Evolutionary conservation across 2,113 vertebrate species (phyloP).

Genomic region (Pollachius pollachius): DNA sequence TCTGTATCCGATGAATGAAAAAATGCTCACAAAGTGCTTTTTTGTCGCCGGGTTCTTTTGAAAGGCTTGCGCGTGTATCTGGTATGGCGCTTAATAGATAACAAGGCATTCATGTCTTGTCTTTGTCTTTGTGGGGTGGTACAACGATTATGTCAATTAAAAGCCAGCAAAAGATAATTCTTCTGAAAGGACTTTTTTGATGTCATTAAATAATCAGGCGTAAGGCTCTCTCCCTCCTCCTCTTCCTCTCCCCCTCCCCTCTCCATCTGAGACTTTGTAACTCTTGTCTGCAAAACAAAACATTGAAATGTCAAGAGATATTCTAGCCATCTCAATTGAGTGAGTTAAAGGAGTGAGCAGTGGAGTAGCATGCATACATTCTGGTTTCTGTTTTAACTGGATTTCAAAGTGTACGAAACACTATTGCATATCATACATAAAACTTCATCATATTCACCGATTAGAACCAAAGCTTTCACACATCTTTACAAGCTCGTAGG

Average conservation of each 20-base stretch:
- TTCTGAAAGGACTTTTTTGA: constrained; percentile 36
- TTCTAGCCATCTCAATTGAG: neutral
- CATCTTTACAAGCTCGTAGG: too few species aligned
- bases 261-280: constrained; percentile 47
- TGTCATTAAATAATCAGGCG: constrained; percentile 35
- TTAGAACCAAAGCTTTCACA: too few species aligned
- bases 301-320: constrained; percentile 19
- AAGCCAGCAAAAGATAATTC: constrained; percentile 50
- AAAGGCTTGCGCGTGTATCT: too few species aligned
- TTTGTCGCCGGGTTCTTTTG: too few species aligned
- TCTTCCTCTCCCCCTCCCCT: neutral
- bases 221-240: neutral
- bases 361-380: too few species aligned
- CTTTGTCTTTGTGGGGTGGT: constrained; percentile 63
- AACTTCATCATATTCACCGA: too few species aligned
- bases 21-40: too few species aligned
- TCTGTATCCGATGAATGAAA: too few species aligned
- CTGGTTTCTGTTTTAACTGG: too few species aligned
- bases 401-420: neutral
- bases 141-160: constrained; percentile 58
- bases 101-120: constrained; percentile 51
- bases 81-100: constrained; percentile 37
- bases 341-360: too few species aligned
- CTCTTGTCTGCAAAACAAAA: neutral
- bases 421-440: neutral